These are phyloP conservation scores for Lepidocolaptes lacrymiger DNA, from an alignment of 2,797 vertebrate species.

Conservation along the genomic window DNA sequence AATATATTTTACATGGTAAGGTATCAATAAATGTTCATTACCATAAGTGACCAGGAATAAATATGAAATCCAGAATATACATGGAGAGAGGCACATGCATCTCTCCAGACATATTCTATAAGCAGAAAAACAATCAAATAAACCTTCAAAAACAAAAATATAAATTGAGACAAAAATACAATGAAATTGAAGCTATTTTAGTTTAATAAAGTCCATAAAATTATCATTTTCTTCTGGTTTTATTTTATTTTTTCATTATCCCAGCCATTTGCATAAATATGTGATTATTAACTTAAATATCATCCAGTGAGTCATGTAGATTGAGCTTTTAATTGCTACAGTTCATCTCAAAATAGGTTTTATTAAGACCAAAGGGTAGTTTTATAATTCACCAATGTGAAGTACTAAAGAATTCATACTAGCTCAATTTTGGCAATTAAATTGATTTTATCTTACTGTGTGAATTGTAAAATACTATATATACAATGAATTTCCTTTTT, in stretches of 20 bases:
- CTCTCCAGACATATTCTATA: background rate
- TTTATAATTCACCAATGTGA: background rate
- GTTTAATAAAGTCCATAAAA: background rate
- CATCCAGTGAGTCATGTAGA: background rate
- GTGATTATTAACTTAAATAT: background rate
- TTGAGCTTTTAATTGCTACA: background rate
- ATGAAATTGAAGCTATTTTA: background rate
- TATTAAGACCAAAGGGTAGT: background rate
- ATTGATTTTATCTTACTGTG: conserved; percentile 2
- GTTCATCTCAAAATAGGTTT: background rate
- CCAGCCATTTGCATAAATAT: background rate
- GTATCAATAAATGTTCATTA: background rate
- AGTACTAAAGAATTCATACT: background rate
- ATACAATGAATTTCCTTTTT: background rate
- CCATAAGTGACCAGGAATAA: background rate
- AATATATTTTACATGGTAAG: background rate
- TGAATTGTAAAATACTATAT: background rate
- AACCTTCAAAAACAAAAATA: background rate
- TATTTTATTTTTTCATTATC: background rate
- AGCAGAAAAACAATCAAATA: background rate
- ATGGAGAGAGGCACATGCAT: background rate
- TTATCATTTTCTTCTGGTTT: background rate
- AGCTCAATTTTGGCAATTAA: conserved; percentile 19
- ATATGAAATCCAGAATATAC: background rate
- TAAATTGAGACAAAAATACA: background rate